phyloP scores from a whole-genome alignment of 2,888 invertebrate genomes.

The Drosophila demipolita region DNA sequence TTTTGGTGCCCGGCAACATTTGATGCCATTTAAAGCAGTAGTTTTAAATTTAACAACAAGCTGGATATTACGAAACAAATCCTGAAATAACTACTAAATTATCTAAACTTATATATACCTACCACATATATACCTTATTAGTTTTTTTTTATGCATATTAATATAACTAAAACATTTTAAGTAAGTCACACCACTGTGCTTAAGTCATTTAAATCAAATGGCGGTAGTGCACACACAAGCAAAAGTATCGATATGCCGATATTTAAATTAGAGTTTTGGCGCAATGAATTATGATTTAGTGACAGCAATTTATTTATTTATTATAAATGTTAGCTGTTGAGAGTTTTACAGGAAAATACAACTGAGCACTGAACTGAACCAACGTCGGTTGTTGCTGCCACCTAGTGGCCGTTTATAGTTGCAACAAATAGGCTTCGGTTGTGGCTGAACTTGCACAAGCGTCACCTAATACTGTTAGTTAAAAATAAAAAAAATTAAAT shows the following conservation, averaged over 20 bases:
- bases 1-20: neutral
- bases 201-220: neutral
- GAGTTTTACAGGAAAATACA: neutral
- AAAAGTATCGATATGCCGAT: neutral
- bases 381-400: neutral
- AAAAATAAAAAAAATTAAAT: neutral
- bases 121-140: neutral
- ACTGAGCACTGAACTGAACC: too few relatives aligned
- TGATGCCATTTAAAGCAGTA: neutral
- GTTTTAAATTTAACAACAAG: neutral
- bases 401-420: neutral
- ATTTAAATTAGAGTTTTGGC: neutral
- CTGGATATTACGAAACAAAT: neutral
- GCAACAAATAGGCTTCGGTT: neutral
- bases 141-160: neutral
- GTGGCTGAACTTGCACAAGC: neutral
- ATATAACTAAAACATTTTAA: neutral
- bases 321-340: neutral
- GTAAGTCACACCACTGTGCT: neutral
- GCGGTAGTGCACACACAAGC: neutral
- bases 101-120: neutral
- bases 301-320: neutral
- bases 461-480: neutral
- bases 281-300: neutral
- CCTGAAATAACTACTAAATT: neutral